Evolutionary conservation across 2,888 invertebrate species (phyloP).

Genomic region (Drosophila diplacantha): DNA sequence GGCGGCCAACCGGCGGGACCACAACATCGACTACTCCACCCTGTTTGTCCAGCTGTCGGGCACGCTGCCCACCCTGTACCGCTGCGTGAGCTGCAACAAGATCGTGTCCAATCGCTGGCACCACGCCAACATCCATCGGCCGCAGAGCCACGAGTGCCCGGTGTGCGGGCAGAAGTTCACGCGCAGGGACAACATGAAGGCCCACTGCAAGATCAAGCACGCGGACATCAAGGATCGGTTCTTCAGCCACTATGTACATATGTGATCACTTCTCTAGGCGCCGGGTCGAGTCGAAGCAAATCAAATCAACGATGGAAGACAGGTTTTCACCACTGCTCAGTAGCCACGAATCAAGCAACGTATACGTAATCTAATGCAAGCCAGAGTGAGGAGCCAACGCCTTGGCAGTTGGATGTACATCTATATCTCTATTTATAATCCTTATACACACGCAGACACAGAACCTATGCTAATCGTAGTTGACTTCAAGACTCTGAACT

Average conservation of each 20-base stretch:
- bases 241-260: slow-evolving; percentile 79
- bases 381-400: slow-evolving; percentile 41
- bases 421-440: slow-evolving; percentile 24
- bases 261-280: slow-evolving; percentile 78
- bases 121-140: slow-evolving; percentile 81
- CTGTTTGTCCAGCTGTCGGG: slow-evolving; percentile 78
- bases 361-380: slow-evolving; percentile 34
- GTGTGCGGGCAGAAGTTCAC: slow-evolving; percentile 81
- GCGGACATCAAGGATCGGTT: slow-evolving; percentile 78
- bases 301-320: slow-evolving; percentile 34
- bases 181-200: slow-evolving; percentile 82
- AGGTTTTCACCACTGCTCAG: slow-evolving; percentile 48
- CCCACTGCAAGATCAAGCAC: slow-evolving; percentile 82
- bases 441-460: slow-evolving; percentile 15
- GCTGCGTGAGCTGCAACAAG: slow-evolving; percentile 82
- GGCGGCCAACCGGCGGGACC: slow-evolving; percentile 77
- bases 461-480: slow-evolving; percentile 56
- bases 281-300: slow-evolving; percentile 20
- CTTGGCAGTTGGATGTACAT: slow-evolving; percentile 37
- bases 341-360: slow-evolving; percentile 32
- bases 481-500: slow-evolving; percentile 63
- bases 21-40: slow-evolving; percentile 78
- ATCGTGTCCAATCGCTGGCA: slow-evolving; percentile 83
- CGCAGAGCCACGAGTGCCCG: slow-evolving; percentile 81
- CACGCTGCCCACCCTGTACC: slow-evolving; percentile 79